Evolutionary conservation across 2,797 vertebrate genomes (phyloP).

Genomic region (Eptatretus atami): DNA sequence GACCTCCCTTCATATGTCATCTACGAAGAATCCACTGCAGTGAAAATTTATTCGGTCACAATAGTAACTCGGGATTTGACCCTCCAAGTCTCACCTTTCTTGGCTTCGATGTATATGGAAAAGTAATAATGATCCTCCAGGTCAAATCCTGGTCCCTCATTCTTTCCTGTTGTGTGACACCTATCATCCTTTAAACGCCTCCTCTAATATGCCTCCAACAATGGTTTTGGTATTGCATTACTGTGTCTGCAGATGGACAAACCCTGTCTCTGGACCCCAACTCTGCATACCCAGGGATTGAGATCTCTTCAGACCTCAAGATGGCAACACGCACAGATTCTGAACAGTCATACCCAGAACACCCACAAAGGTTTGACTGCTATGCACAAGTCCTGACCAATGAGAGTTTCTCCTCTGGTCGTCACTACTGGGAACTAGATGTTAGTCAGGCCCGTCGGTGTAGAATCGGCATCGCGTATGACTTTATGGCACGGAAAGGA

Average conservation of each 20-base stretch:
- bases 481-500: neutral
- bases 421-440: neutral
- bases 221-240: neutral
- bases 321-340: neutral
- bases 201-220: no score
- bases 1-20: no score
- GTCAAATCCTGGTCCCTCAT: no score
- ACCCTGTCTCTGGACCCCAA: neutral
- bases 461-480: neutral
- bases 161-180: no score
- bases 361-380: slow-evolving; percentile 1
- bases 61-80: no score
- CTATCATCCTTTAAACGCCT: no score
- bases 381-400: neutral
- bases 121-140: no score
- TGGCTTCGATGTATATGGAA: no score
- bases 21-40: no score
- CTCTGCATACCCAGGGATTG: neutral
- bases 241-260: neutral
- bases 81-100: no score
- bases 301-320: slow-evolving; percentile 1
- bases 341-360: neutral
- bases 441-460: neutral
- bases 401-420: neutral
- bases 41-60: no score